These are phyloP conservation scores for Heterodera carotae DNA, from an alignment of 1,140 invertebrate genomes.

Conservation along the genomic window DNA sequence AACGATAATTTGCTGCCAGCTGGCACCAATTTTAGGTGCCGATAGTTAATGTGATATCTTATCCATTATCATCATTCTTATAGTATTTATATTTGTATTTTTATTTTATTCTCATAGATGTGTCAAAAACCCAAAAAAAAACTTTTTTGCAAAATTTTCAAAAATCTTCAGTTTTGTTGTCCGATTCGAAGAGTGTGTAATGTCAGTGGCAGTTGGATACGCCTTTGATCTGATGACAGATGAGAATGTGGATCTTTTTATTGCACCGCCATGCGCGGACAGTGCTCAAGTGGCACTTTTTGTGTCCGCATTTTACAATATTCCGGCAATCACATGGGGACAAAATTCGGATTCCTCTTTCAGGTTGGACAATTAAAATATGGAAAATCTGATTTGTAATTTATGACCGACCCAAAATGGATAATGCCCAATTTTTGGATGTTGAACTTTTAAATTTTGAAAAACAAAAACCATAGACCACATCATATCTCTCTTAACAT, in stretches of 20 bases:
- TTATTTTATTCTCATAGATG: too few relatives aligned
- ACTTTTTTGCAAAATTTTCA: too few relatives aligned
- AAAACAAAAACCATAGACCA: too few relatives aligned
- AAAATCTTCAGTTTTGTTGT: not conserved
- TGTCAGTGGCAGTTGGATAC: constrained; percentile 38
- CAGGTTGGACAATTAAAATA: not conserved
- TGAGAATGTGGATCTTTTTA: constrained; percentile 44
- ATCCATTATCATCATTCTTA: too few relatives aligned
- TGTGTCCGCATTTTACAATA: constrained; percentile 42
- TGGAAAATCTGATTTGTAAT: not conserved
- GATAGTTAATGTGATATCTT: too few relatives aligned
- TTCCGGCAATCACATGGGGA: constrained; percentile 47
- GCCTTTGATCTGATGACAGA: constrained; percentile 34
- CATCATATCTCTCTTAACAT: too few relatives aligned
- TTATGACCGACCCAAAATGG: too few relatives aligned
- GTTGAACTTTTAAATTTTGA: too few relatives aligned
- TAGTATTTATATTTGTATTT: too few relatives aligned
- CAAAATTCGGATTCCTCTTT: not conserved
- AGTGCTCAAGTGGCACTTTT: constrained; percentile 29
- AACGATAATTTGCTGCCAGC: not conserved
- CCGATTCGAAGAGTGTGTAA: not conserved
- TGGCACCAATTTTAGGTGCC: not conserved
- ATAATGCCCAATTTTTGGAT: too few relatives aligned
- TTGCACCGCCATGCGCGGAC: constrained; percentile 45
- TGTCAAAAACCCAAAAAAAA: too few relatives aligned